These are phyloP conservation scores for Alectoris magna DNA, from an alignment of 2,797 vertebrate genomes.

Conservation along the genomic window DNA sequence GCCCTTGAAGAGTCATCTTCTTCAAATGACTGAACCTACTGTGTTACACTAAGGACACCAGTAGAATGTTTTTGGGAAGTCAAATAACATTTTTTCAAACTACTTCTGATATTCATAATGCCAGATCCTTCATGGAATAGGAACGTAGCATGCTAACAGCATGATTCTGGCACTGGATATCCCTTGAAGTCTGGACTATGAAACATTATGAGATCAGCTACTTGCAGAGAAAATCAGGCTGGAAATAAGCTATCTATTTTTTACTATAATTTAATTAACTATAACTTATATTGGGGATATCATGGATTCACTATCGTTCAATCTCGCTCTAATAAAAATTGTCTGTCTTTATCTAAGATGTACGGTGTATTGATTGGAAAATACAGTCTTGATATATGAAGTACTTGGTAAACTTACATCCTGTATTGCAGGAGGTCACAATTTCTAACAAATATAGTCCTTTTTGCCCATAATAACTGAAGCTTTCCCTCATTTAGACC, in stretches of 20 bases:
- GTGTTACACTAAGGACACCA: not conserved
- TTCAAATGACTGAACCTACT: slow-evolving; percentile 25
- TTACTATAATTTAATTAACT: not conserved
- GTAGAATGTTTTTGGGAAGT: slow-evolving; percentile 27
- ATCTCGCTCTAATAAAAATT: not conserved
- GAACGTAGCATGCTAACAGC: not conserved
- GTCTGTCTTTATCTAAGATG: not conserved
- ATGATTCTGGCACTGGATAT: not conserved
- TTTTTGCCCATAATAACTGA: not conserved
- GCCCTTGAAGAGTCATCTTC: slow-evolving; percentile 58
- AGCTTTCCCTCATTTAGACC: not conserved
- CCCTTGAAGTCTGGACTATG: not conserved
- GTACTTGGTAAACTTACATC: not conserved
- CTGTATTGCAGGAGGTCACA: not conserved
- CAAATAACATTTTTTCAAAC: not conserved
- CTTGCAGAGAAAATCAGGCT: not conserved
- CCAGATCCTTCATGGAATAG: not conserved
- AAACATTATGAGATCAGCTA: not conserved
- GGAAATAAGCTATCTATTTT: not conserved
- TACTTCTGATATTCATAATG: not conserved
- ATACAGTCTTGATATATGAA: not conserved
- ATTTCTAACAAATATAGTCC: not conserved
- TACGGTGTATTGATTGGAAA: not conserved
- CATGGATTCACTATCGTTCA: not conserved
- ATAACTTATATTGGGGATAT: not conserved